phyloP scores from a whole-genome alignment of 2,113 vertebrate genomes.

The Malurus cyaneus region DNA sequence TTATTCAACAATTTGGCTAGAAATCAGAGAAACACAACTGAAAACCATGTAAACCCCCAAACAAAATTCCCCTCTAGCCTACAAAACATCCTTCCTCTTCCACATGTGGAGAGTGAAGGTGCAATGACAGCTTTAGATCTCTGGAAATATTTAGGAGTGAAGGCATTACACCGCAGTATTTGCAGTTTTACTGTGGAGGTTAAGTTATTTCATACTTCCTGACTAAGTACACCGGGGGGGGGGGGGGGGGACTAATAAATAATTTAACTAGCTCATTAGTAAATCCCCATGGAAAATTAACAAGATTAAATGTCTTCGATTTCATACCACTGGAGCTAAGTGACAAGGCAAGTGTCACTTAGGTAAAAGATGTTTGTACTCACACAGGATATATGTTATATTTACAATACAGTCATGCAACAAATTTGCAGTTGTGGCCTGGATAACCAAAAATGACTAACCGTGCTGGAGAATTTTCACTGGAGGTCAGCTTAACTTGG shows the following conservation, averaged over 20 bases:
- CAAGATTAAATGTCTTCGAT: neutral
- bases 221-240: neutral
- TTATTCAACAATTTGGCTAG: neutral
- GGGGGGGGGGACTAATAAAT: neutral
- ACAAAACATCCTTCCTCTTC: neutral
- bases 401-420: neutral
- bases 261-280: slow-evolving; percentile 2
- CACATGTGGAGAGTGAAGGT: neutral
- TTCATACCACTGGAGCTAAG: neutral
- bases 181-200: neutral
- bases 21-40: neutral
- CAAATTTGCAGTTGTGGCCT: neutral
- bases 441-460: neutral
- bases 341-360: neutral
- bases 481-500: neutral
- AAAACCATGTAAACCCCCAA: neutral
- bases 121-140: neutral
- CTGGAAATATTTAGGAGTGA: neutral
- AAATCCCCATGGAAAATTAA: neutral
- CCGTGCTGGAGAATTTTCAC: rapidly evolving
- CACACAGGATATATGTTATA: neutral
- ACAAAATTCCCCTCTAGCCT: neutral
- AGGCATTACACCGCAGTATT: neutral
- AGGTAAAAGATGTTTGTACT: neutral
- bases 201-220: neutral